Conservation (phyloP, 2,888 invertebrate genomes). For the Entomobrya multifasciata region DNA sequence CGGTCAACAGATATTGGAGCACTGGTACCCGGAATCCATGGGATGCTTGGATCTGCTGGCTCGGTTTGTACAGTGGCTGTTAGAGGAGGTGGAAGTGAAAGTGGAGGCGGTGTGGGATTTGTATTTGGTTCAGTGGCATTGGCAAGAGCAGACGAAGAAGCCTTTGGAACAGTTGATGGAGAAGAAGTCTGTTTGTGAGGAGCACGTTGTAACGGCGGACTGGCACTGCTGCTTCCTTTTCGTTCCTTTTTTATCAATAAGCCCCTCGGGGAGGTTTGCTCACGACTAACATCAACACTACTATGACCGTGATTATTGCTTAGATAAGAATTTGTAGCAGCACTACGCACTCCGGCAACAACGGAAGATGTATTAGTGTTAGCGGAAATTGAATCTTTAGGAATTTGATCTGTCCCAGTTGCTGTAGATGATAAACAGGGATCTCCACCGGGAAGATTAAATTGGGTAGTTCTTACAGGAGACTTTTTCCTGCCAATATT, state of each 20-base stretch:
- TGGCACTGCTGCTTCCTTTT: constrained; percentile 42
- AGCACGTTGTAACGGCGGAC: constrained; percentile 47
- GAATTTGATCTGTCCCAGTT: constrained; percentile 54
- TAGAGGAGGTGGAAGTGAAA: not conserved
- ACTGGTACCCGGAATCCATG: constrained; percentile 66
- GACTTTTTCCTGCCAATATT: constrained; percentile 52
- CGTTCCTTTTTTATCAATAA: constrained; percentile 43
- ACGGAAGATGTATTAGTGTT: constrained; percentile 47
- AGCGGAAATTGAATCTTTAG: constrained; percentile 64
- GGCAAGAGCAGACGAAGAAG: not conserved
- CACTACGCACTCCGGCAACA: constrained; percentile 9
- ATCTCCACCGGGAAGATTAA: constrained; percentile 37
- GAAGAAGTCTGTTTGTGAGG: constrained; percentile 9
- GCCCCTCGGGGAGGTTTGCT: constrained; percentile 41
- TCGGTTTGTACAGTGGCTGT: constrained; percentile 10
- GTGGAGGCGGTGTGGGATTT: constrained; percentile 44
- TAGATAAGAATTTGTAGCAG: constrained; percentile 31
- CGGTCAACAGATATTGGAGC: constrained; percentile 73
- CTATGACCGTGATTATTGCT: constrained; percentile 34
- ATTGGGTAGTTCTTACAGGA: constrained; percentile 62
- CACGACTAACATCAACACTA: constrained; percentile 27
- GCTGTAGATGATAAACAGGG: constrained; percentile 26
- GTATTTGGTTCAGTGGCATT: not conserved
- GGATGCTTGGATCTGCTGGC: constrained; percentile 53
- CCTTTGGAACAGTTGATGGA: constrained; percentile 35